Evolutionary conservation across 2,888 invertebrate genomes (phyloP).

Genomic region (Apotomis betuletana): DNA sequence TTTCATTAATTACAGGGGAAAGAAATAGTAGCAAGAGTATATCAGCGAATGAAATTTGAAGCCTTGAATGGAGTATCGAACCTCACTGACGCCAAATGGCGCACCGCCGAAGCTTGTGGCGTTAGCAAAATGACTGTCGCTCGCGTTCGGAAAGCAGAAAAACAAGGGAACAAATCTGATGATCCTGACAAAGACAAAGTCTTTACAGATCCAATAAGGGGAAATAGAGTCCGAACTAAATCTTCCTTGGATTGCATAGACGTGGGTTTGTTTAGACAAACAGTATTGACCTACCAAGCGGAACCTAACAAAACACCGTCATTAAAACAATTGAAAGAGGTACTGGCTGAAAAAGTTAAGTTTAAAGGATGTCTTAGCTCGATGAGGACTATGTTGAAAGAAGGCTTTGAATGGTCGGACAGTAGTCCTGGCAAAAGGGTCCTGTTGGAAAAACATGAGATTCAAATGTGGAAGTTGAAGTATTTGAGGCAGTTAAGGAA

Average conservation of each 20-base stretch:
- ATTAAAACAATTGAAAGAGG: neutral
- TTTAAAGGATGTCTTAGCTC: neutral
- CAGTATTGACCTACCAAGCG: neutral
- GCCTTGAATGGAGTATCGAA: neutral
- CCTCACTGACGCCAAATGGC: neutral
- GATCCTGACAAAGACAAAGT: too few species aligned
- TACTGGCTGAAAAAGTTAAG: neutral
- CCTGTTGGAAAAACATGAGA: too few species aligned
- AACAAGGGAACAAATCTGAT: too few species aligned
- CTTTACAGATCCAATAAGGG: neutral
- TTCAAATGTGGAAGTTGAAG: too few species aligned
- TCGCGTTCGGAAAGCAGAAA: too few species aligned
- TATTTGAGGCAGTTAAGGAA: too few species aligned
- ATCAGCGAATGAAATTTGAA: conserved; percentile 1
- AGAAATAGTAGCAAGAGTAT: neutral
- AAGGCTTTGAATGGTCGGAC: neutral
- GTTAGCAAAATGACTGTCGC: too few species aligned
- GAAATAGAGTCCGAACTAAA: neutral
- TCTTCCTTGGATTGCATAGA: neutral
- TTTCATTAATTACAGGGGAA: neutral
- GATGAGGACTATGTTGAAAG: neutral
- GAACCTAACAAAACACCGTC: neutral
- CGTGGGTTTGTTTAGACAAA: neutral
- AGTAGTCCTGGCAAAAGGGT: too few species aligned
- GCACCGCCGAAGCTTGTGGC: neutral